Conservation (phyloP, 2,113 vertebrate genomes). For the Microcebus ravelobensis region DNA sequence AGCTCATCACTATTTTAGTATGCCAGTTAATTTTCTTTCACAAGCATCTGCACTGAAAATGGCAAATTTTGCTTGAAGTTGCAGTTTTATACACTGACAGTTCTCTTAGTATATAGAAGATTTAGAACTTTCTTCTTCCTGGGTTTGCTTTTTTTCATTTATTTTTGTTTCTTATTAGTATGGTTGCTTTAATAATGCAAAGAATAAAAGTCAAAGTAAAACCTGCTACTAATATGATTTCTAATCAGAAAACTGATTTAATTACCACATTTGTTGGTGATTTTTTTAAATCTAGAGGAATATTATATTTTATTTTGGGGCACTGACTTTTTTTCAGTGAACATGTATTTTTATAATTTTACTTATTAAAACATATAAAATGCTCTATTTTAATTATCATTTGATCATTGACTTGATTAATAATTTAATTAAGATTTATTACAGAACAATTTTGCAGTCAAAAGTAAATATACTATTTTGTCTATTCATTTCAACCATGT, state of each 20-base stretch:
- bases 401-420: background rate
- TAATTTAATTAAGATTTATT: background rate
- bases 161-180: background rate
- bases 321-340: background rate
- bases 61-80: background rate
- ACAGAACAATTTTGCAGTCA: background rate
- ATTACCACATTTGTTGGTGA: background rate
- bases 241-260: background rate
- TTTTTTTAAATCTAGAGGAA: background rate
- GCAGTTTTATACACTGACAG: no score
- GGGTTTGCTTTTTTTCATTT: background rate
- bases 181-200: background rate
- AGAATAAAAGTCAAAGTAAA: slow-evolving; percentile 22
- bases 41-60: background rate
- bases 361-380: background rate
- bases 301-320: background rate
- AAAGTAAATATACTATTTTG: background rate
- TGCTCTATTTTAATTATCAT: background rate
- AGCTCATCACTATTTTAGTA: slow-evolving; percentile 54
- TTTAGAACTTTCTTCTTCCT: background rate
- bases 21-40: background rate
- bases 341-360: background rate
- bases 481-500: background rate
- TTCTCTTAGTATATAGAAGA: background rate
- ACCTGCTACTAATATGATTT: background rate